Evolutionary conservation across 1,140 invertebrate species (phyloP).

Genomic region (Lutraria rhynchaena): DNA sequence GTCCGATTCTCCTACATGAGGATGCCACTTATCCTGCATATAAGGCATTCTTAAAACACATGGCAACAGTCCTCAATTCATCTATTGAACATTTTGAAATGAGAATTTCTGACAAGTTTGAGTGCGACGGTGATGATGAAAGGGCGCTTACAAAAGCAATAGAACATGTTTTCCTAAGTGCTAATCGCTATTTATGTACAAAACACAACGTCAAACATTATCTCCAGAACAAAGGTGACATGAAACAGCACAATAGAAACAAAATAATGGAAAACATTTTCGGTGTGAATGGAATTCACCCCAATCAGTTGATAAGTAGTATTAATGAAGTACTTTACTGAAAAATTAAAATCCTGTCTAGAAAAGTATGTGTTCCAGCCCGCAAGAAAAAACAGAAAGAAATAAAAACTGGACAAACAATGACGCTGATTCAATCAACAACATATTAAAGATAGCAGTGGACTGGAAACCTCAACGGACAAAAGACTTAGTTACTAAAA

Average conservation of each 20-base stretch:
- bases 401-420: conserved; percentile 38
- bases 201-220: conserved; percentile 18
- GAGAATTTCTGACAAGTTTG: conserved; percentile 29
- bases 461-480: conserved; percentile 10
- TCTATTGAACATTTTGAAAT: conserved; percentile 6
- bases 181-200: conserved; percentile 20
- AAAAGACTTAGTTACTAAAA: background rate
- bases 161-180: conserved; percentile 9
- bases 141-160: conserved; percentile 9
- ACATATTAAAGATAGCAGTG: background rate
- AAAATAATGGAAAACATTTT: background rate
- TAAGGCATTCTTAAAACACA: conserved; percentile 11
- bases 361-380: background rate
- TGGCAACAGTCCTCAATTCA: conserved; percentile 1
- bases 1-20: conserved; percentile 25
- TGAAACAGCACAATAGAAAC: background rate
- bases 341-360: conserved; percentile 2
- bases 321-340: background rate
- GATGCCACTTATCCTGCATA: conserved; percentile 16
- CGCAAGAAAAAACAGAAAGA: background rate
- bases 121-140: conserved; percentile 23
- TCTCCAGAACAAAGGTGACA: conserved; percentile 13
- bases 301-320: no score
- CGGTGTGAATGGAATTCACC: background rate
- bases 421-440: conserved; percentile 30